Conservation (phyloP, 2,113 vertebrate genomes). For the Dicrurus megarhynchus region DNA sequence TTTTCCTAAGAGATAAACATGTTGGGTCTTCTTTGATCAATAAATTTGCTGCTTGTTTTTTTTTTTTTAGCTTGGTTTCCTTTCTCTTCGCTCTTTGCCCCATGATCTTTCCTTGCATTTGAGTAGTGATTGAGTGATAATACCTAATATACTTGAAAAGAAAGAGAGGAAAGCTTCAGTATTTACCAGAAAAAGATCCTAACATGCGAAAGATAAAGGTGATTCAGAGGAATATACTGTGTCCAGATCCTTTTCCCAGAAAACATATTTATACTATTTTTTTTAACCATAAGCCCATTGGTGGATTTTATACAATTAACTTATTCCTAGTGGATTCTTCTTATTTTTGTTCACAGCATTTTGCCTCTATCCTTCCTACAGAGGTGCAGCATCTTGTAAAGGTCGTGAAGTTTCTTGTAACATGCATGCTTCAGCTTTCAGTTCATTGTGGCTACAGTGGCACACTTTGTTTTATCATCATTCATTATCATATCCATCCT, state of each 20-base stretch:
- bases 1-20: not conserved
- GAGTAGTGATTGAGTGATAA: not conserved
- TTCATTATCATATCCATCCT: not conserved
- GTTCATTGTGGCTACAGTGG: constrained; percentile 10
- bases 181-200: not conserved
- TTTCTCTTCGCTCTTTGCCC: not conserved
- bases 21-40: not conserved
- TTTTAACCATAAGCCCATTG: not conserved
- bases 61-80: not conserved
- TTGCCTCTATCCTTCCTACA: constrained; percentile 35
- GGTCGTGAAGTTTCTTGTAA: constrained; percentile 48
- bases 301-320: not conserved
- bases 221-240: not conserved
- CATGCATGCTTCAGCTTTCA: constrained; percentile 21
- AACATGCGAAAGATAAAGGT: not conserved
- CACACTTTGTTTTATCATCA: not conserved
- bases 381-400: constrained; percentile 43
- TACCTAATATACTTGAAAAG: not conserved
- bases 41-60: not conserved
- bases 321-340: constrained; percentile 44
- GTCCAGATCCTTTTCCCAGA: not conserved
- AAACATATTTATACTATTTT: not conserved
- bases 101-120: not conserved
- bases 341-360: constrained; percentile 54
- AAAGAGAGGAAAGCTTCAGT: not conserved